Percentiles rank a stretch among this genome's conserved stretches.
These are phyloP conservation scores for Eidolon helvum DNA, from an alignment of 2,113 vertebrate genomes.

Conservation along the genomic window DNA sequence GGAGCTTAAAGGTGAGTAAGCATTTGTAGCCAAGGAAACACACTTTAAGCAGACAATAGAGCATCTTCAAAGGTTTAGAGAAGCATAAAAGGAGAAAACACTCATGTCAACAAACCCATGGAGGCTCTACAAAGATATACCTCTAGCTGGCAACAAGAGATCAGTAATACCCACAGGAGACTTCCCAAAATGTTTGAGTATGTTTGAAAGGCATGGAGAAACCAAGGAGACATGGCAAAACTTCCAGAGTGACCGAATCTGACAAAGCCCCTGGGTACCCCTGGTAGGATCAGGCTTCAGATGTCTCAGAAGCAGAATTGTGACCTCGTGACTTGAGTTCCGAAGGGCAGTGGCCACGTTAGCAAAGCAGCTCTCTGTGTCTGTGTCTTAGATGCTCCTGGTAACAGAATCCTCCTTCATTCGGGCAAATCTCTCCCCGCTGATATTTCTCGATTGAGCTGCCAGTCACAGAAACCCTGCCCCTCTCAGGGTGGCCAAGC, in stretches of 20 bases:
- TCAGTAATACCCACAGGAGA: not conserved
- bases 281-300: not conserved
- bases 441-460: not conserved
- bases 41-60: not conserved
- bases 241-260: not conserved
- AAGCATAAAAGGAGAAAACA: not conserved
- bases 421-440: not conserved
- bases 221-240: not conserved
- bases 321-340: not conserved
- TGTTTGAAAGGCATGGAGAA: not conserved
- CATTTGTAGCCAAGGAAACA: not conserved
- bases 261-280: not conserved
- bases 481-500: not conserved
- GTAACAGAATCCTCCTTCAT: not conserved
- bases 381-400: not conserved
- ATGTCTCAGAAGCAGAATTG: not conserved
- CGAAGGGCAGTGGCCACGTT: not conserved
- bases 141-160: not conserved
- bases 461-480: not conserved
- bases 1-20: slow-evolving; percentile 31
- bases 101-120: not conserved
- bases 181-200: not conserved
- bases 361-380: not conserved
- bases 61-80: not conserved
- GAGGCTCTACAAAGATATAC: not conserved